phyloP scores from a whole-genome alignment of 2,888 invertebrate species.

The Hirtodrosophila duncani region DNA sequence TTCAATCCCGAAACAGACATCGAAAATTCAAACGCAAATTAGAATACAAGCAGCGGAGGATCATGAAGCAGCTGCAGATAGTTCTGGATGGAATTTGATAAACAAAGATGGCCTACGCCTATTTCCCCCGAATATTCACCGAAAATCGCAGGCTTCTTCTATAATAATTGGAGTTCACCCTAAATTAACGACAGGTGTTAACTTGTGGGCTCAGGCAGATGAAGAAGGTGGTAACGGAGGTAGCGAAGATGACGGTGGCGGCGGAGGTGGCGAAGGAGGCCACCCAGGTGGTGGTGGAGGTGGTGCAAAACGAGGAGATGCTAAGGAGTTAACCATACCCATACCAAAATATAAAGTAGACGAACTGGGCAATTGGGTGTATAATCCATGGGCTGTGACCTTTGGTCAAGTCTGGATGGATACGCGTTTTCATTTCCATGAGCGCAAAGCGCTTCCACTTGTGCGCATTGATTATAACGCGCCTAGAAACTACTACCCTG shows the following conservation, averaged over 20 bases:
- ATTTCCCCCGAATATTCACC: too few species aligned
- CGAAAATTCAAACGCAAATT: too few species aligned
- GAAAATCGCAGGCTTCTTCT: too few species aligned
- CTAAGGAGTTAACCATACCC: neutral
- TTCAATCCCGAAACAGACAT: neutral
- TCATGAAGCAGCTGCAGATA: neutral
- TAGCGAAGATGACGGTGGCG: neutral
- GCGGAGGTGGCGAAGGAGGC: too few species aligned
- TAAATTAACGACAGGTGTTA: neutral
- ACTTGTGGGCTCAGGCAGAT: too few species aligned
- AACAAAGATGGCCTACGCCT: too few species aligned
- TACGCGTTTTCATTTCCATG: conserved; percentile 1
- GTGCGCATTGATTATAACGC: neutral
- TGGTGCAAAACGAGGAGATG: too few species aligned
- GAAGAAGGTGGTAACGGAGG: neutral
- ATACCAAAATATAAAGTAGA: neutral
- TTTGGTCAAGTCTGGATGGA: neutral
- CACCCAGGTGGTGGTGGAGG: neutral
- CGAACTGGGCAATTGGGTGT: neutral
- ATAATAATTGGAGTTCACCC: too few species aligned
- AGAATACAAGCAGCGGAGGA: neutral
- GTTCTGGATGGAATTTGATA: too few species aligned
- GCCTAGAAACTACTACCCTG: neutral
- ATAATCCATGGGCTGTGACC: conserved; percentile 4
- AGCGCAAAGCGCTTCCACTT: neutral